phyloP scores from a whole-genome alignment of 2,797 vertebrate species.

The Notamacropus eugenii region DNA sequence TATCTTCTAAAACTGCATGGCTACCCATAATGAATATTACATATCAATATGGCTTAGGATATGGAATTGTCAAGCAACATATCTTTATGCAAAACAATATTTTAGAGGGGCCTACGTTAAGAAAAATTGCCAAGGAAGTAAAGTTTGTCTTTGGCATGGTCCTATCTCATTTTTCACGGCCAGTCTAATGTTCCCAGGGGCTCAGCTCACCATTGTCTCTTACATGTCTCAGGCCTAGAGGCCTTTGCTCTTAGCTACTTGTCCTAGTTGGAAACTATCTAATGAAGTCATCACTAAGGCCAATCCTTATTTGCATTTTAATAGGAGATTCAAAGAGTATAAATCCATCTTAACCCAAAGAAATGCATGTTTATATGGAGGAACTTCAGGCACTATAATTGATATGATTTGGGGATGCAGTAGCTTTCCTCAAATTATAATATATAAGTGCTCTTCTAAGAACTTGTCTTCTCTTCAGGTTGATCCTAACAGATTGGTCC shows the following conservation, averaged over 20 bases:
- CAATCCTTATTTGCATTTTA: background rate
- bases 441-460: constrained; percentile 20
- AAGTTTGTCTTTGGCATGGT: background rate
- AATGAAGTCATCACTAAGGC: background rate
- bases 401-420: background rate
- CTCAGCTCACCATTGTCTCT: background rate
- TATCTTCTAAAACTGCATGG: background rate
- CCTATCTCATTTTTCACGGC: background rate
- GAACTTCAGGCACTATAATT: background rate
- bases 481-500: constrained; percentile 12
- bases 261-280: background rate
- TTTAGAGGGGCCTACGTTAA: background rate
- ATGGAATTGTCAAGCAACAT: constrained; percentile 30
- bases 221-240: background rate
- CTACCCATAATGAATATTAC: background rate
- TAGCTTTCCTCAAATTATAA: background rate
- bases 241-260: background rate
- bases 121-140: background rate
- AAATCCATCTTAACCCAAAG: constrained; percentile 11
- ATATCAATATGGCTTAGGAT: background rate
- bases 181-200: background rate
- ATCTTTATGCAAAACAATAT: constrained; percentile 11
- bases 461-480: constrained; percentile 8
- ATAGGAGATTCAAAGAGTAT: background rate
- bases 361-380: background rate